Percentiles rank a stretch among this genome's conserved stretches.
Evolutionary conservation across 2,113 vertebrate genomes (phyloP).

Genomic region (Ctenomys sociabilis): DNA sequence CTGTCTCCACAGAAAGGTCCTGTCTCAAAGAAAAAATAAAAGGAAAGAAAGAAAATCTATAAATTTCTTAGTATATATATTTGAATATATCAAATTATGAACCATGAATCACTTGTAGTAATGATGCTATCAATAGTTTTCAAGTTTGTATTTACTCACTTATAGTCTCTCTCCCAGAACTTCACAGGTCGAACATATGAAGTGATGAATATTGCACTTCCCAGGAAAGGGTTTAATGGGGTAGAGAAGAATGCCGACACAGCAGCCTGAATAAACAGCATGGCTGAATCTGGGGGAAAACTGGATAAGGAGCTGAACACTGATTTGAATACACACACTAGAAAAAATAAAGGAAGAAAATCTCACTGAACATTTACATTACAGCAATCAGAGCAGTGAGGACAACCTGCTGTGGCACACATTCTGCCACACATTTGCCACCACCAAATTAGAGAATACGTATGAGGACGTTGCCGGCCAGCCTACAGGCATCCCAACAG

Average conservation of each 20-base stretch:
- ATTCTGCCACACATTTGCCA: not conserved
- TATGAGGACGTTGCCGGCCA: not conserved
- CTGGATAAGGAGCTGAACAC: slow-evolving; percentile 84
- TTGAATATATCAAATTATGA: slow-evolving; percentile 54
- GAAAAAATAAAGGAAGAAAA: not conserved
- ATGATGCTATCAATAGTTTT: not conserved
- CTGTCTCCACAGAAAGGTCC: not conserved
- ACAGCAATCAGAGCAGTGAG: not conserved
- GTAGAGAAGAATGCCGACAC: slow-evolving; percentile 93
- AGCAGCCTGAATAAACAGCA: slow-evolving; percentile 92
- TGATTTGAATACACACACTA: not conserved
- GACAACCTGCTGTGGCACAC: not conserved
- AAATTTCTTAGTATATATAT: slow-evolving; percentile 14
- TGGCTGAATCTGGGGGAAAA: slow-evolving; percentile 89
- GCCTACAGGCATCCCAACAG: not conserved
- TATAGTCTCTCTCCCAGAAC: slow-evolving; percentile 96
- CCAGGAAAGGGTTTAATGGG: slow-evolving; percentile 93
- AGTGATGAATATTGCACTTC: slow-evolving; percentile 95
- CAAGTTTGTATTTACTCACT: slow-evolving; percentile 85
- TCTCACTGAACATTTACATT: not conserved
- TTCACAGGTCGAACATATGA: slow-evolving; percentile 94
- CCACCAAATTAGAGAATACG: not conserved
- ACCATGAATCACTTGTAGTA: not conserved
- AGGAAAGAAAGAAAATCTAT: not conserved
- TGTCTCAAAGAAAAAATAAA: not conserved